A percentile compares a stretch with the other conserved stretches of the same genome.
Evolutionary conservation across 2,888 invertebrate species (phyloP).

Genomic region (Pasiphila rectangulata): DNA sequence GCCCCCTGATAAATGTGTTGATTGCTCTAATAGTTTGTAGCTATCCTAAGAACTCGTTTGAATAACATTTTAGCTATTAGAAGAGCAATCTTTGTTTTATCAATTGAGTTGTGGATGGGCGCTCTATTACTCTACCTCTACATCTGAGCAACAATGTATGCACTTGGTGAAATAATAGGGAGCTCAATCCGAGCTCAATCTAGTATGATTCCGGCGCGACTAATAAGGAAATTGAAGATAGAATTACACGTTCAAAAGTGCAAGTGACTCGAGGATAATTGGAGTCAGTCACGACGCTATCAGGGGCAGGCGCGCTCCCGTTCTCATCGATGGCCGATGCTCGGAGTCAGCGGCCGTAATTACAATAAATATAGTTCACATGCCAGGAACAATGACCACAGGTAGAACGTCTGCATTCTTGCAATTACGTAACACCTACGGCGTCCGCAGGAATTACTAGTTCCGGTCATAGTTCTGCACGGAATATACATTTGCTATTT

Average conservation of each 20-base stretch:
- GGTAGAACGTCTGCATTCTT: conserved; percentile 56
- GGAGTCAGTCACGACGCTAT: conserved; percentile 50
- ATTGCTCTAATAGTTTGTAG: conserved; percentile 39
- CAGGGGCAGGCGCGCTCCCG: conserved; percentile 46
- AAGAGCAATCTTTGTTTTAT: conserved; percentile 17
- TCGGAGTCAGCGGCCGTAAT: conserved; percentile 61
- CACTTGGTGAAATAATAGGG: conserved; percentile 10
- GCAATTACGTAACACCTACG: conserved; percentile 60
- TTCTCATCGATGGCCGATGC: conserved; percentile 46
- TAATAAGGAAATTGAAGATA: conserved; percentile 33
- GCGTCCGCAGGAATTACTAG: conserved; percentile 35
- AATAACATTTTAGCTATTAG: conserved; percentile 23
- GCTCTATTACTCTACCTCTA: conserved; percentile 3
- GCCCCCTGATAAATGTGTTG: conserved; percentile 46
- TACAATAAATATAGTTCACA: conserved; percentile 72
- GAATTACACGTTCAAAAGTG: conserved; percentile 39
- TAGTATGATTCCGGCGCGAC: conserved; percentile 21
- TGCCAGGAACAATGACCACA: conserved; percentile 59
- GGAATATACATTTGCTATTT: conserved; percentile 4
- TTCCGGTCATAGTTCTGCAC: conserved; percentile 27
- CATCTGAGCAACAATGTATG: conserved; percentile 2
- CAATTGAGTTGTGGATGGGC: conserved; percentile 3
- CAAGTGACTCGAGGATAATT: conserved; percentile 51
- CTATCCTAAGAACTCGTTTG: conserved; percentile 16
- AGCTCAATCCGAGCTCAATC: conserved; percentile 17